A percentile compares a stretch with the other conserved stretches of the same genome.
phyloP scores from a whole-genome alignment of 2,888 invertebrate species.

The Megastigmus dorsalis region DNA sequence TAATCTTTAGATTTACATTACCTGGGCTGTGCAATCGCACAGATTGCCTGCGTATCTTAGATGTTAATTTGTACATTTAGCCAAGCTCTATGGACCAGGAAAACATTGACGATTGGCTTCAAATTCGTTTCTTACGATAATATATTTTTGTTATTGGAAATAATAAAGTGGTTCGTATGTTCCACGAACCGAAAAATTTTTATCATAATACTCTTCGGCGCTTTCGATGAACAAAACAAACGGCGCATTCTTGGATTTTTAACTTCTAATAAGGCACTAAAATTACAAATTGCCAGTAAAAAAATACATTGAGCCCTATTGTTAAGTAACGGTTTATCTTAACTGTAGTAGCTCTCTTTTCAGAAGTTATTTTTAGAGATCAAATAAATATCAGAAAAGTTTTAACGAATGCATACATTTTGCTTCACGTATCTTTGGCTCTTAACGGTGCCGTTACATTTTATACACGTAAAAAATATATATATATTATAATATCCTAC shows the following conservation, averaged over 20 bases:
- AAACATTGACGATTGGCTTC: conserved; percentile 62
- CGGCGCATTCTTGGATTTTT: conserved; percentile 36
- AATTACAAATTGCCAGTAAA: conserved; percentile 41
- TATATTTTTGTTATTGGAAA: conserved; percentile 69
- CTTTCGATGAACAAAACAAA: conserved; percentile 31
- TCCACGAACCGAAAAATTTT: conserved; percentile 49
- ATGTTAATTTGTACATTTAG: conserved; percentile 54
- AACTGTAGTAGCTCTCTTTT: conserved; percentile 47
- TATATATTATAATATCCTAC: conserved; percentile 42
- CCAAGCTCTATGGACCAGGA: conserved; percentile 49
- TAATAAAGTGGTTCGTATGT: conserved; percentile 61
- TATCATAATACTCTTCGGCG: conserved; percentile 49
- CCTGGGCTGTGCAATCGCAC: conserved; percentile 51
- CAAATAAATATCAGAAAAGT: conserved; percentile 53
- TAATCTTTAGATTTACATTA: conserved; percentile 52
- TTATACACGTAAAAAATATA: conserved; percentile 50
- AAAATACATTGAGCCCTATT: conserved; percentile 48
- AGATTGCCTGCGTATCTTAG: conserved; percentile 52
- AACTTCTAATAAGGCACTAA: conserved; percentile 52
- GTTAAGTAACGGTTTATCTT: conserved; percentile 46
- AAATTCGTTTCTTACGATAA: conserved; percentile 66
- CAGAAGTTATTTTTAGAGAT: conserved; percentile 54
- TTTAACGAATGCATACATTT: conserved; percentile 50
- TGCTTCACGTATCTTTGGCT: conserved; percentile 55
- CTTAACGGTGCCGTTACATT: conserved; percentile 50